These are phyloP conservation scores for Cervus canadensis DNA, from an alignment of 2,113 vertebrate species.

Conservation along the genomic window DNA sequence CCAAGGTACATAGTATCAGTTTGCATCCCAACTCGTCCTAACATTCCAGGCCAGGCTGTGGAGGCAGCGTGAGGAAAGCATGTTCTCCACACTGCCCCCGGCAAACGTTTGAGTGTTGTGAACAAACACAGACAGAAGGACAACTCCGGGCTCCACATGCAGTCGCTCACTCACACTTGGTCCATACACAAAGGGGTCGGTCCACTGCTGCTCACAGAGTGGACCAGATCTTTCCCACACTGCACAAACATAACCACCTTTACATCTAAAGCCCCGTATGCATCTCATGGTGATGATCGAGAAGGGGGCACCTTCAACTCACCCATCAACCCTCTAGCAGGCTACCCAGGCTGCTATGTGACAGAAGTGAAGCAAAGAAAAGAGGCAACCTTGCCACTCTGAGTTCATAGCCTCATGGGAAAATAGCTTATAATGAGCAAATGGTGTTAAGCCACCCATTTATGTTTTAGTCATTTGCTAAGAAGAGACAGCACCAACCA, in stretches of 20 bases:
- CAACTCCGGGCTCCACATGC: not conserved
- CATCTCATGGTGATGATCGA: not conserved
- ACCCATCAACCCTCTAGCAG: not conserved
- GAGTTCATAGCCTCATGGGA: not conserved
- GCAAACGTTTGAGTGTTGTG: not conserved
- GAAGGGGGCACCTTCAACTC: not conserved
- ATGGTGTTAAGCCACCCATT: not conserved
- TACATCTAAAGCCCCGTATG: not conserved
- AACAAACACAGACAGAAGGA: not conserved
- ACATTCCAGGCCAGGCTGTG: not conserved
- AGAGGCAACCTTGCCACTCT: not conserved
- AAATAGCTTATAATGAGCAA: not conserved
- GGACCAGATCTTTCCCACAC: accelerated
- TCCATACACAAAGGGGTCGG: no score
- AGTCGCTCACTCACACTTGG: accelerated
- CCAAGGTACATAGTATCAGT: not conserved
- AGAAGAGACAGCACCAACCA: not conserved
- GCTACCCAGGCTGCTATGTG: accelerated
- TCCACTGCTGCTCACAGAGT: accelerated
- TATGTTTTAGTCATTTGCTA: not conserved
- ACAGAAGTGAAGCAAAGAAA: not conserved
- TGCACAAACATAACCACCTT: not conserved
- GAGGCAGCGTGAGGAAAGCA: not conserved
- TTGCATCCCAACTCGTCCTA: not conserved
- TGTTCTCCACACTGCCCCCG: not conserved